phyloP scores from a whole-genome alignment of 2,888 invertebrate genomes.

The Syritta pipiens region DNA sequence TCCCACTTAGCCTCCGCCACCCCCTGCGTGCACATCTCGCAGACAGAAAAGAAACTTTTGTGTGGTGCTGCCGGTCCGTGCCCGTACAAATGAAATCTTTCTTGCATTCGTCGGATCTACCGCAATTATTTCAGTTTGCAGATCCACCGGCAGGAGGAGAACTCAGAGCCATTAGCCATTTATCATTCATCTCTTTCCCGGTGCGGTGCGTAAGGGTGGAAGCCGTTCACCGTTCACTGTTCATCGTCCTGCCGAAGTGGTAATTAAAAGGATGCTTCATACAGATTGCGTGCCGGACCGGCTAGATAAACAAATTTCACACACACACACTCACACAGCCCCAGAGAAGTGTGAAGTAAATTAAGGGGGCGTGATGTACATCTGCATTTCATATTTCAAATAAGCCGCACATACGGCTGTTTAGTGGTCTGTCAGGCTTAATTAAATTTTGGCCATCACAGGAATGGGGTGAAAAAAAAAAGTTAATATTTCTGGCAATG shows the following conservation, averaged over 20 bases:
- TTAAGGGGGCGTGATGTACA: slow-evolving; percentile 55
- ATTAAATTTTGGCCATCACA: slow-evolving; percentile 63
- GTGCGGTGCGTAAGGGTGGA: slow-evolving; percentile 53
- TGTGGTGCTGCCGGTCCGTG: too few species aligned
- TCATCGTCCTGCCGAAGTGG: slow-evolving; percentile 17
- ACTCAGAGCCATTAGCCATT: slow-evolving; percentile 64
- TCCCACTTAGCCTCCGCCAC: too few species aligned
- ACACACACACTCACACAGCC: slow-evolving; percentile 8
- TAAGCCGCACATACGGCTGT: slow-evolving; percentile 14
- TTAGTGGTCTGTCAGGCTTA: slow-evolving; percentile 51
- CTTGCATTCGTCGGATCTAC: slow-evolving; percentile 47
- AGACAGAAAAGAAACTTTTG: slow-evolving; percentile 61
- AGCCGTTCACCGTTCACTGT: slow-evolving; percentile 7
- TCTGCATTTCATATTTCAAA: slow-evolving; percentile 35
- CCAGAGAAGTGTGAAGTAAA: slow-evolving; percentile 59
- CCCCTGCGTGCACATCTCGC: too few species aligned
- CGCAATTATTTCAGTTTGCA: slow-evolving; percentile 39
- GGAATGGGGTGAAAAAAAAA: slow-evolving; percentile 36
- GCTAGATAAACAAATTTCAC: slow-evolving; percentile 38
- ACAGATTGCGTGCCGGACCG: slow-evolving; percentile 57
- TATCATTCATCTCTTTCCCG: slow-evolving; percentile 57
- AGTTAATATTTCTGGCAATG: slow-evolving; percentile 29
- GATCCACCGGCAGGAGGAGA: slow-evolving; percentile 18
- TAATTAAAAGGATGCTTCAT: slow-evolving; percentile 64
- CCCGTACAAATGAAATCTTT: slow-evolving; percentile 36